Percentiles rank a stretch among this genome's conserved stretches.
These are phyloP conservation scores for Ciconia stormi DNA, from an alignment of 2,113 vertebrate genomes.

Conservation along the genomic window DNA sequence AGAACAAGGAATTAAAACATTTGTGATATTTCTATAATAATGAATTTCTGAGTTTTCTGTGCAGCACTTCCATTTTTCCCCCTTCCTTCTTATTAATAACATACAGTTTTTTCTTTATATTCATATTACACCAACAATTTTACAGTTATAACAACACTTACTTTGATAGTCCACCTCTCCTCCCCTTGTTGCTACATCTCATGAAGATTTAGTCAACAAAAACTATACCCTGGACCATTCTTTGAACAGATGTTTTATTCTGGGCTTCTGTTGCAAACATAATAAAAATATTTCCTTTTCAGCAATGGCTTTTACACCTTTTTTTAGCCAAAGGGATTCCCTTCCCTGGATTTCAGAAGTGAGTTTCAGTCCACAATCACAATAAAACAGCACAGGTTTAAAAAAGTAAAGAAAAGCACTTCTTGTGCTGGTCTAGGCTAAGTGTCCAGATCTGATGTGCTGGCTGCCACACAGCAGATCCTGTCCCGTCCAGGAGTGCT, in stretches of 20 bases:
- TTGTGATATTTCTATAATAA: neutral
- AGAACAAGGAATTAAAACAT: neutral
- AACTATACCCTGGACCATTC: neutral
- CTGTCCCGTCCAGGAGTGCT: neutral
- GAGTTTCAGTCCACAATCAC: neutral
- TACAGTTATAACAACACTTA: neutral
- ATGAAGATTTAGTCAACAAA: neutral
- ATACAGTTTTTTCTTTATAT: neutral
- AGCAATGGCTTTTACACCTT: neutral
- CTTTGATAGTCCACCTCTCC: neutral
- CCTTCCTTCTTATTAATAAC: neutral
- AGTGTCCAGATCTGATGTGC: neutral
- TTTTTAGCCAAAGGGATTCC: neutral
- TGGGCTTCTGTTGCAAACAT: neutral
- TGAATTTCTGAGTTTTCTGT: neutral
- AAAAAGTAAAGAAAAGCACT: neutral
- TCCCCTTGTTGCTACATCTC: neutral
- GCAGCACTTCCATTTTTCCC: neutral
- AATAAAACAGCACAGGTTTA: neutral
- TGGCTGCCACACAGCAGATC: neutral
- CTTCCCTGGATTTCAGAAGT: neutral
- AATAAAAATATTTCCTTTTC: neutral
- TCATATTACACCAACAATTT: neutral
- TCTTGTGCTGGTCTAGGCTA: neutral
- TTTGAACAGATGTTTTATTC: neutral